Conservation (phyloP, 2,888 invertebrate species). For the Leptothorax acervorum region DNA sequence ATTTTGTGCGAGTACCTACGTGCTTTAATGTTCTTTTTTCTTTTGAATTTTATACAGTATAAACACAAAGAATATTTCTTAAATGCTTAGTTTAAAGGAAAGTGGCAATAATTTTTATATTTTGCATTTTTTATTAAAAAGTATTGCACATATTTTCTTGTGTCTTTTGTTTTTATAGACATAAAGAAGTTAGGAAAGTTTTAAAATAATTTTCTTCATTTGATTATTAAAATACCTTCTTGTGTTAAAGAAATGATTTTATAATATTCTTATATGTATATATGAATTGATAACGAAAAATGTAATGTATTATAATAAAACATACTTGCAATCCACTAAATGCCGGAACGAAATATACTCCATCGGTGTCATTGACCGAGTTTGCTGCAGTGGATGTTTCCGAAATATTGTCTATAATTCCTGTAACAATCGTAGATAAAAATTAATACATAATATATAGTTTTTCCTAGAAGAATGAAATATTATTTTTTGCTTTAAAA, state of each 20-base stretch:
- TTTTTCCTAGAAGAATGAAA: not conserved
- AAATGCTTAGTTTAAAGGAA: not conserved
- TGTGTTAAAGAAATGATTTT: not conserved
- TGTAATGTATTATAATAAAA: constrained; percentile 26
- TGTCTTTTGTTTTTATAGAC: not conserved
- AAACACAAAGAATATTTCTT: not conserved
- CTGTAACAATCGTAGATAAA: constrained; percentile 82
- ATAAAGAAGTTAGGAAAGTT: not conserved
- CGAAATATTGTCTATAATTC: constrained; percentile 88
- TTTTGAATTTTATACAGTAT: not conserved
- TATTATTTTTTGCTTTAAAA: not conserved
- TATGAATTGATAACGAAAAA: not conserved
- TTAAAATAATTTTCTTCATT: constrained; percentile 3
- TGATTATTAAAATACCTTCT: not conserved
- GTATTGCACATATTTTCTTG: not conserved
- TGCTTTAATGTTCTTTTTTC: not conserved
- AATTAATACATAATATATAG: not conserved
- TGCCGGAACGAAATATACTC: constrained; percentile 95
- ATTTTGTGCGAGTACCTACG: not conserved
- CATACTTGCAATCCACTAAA: constrained; percentile 95
- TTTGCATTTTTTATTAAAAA: not conserved
- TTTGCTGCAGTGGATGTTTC: constrained; percentile 90
- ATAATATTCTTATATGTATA: not conserved
- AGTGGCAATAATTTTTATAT: not conserved
- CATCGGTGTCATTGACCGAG: constrained; percentile 90